A percentile compares a stretch with the other conserved stretches of the same genome.
Evolutionary conservation across 2,888 invertebrate species (phyloP).

Genomic region (Coelinius sp.): DNA sequence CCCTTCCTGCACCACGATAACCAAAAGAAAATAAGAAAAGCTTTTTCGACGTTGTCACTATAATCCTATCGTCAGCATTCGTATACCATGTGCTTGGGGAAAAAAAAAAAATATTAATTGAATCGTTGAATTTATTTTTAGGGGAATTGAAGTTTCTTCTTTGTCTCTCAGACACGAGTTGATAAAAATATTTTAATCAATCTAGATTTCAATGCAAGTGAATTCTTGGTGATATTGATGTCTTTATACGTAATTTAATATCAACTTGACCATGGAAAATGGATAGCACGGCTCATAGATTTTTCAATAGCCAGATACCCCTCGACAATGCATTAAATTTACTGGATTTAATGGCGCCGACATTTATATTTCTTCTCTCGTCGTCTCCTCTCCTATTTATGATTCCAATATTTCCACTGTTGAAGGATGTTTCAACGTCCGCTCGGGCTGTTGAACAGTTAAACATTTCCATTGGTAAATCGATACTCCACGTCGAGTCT

Average conservation of each 20-base stretch:
- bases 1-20: not conserved
- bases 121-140: not conserved
- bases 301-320: constrained; percentile 8
- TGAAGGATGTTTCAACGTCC: constrained; percentile 1
- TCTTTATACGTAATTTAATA: not conserved
- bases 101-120: constrained; percentile 5
- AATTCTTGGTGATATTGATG: not conserved
- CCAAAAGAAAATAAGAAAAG: constrained; percentile 8
- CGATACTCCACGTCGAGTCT: constrained; percentile 43
- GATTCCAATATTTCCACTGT: constrained; percentile 1
- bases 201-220: not conserved
- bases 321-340: constrained; percentile 5
- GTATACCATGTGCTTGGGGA: not conserved
- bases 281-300: not conserved
- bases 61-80: constrained; percentile 15
- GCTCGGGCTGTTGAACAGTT: not conserved
- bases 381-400: not conserved
- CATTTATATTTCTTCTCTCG: not conserved
- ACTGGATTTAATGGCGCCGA: not conserved
- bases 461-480: constrained; percentile 37
- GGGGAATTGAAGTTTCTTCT: too few relatives aligned
- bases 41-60: constrained; percentile 27
- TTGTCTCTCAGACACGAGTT: too few relatives aligned
- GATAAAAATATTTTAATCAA: too few relatives aligned
- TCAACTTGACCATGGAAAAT: not conserved